phyloP scores from a whole-genome alignment of 2,797 vertebrate species.

The Pangasius krempfi region DNA sequence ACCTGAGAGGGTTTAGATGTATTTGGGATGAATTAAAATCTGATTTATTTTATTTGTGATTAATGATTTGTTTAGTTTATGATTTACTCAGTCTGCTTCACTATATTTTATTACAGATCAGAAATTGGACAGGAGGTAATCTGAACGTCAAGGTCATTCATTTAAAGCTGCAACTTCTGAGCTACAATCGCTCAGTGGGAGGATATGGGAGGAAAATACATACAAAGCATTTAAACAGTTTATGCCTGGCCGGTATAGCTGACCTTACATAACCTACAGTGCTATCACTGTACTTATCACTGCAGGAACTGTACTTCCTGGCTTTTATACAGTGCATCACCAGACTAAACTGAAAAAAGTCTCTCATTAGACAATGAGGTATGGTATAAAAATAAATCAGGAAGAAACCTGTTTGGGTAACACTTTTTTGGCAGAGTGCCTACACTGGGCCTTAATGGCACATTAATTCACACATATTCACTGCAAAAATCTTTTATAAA shows the following conservation, averaged over 20 bases:
- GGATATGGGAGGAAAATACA: constrained; percentile 1
- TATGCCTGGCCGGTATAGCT: not conserved
- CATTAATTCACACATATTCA: not conserved
- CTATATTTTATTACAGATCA: not conserved
- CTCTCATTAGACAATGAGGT: not conserved
- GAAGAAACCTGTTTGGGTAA: not conserved
- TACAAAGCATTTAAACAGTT: not conserved
- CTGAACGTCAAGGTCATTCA: not conserved
- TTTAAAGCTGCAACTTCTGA: not conserved
- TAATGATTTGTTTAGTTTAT: not conserved
- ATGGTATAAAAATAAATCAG: not conserved
- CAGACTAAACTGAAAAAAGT: not conserved
- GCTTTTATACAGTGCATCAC: not conserved
- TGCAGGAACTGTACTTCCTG: not conserved
- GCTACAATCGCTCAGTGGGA: not conserved
- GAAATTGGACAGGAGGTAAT: not conserved
- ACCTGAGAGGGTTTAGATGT: not conserved
- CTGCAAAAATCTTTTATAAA: not conserved
- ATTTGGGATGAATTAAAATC: not conserved
- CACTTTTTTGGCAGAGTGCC: not conserved
- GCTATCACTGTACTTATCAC: not conserved
- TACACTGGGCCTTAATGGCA: not conserved
- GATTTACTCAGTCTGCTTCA: not conserved
- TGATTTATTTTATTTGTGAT: not conserved
- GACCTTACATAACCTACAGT: constrained; percentile 6